Conservation (phyloP, 2,797 vertebrate species). For the Tympanoctomys barrerae region DNA sequence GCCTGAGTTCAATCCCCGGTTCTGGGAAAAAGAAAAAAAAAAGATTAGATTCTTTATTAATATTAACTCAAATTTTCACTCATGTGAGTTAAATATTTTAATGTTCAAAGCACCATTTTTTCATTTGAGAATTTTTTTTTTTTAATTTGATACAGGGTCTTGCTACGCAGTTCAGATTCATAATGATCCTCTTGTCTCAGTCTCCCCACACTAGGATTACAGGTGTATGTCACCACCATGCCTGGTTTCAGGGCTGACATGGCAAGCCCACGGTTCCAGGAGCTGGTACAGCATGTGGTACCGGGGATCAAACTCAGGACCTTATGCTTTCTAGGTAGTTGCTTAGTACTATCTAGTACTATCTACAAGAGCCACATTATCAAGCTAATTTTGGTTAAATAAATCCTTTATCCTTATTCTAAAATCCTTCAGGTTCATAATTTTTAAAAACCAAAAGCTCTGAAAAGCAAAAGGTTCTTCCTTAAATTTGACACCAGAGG, state of each 20-base stretch:
- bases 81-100: not conserved
- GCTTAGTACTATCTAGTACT: not conserved
- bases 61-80: slow-evolving; percentile 23
- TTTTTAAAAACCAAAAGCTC: slow-evolving; percentile 30
- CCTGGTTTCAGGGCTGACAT: no score
- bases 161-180: no score
- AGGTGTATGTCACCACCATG: no score
- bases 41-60: not conserved
- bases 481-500: slow-evolving; percentile 15
- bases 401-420: not conserved
- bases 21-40: no score
- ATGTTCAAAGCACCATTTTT: slow-evolving; percentile 17
- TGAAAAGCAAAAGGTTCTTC: not conserved
- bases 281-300: no score
- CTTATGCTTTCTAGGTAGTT: no score
- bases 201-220: no score
- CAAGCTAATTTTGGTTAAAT: not conserved
- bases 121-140: not conserved
- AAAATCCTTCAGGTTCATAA: not conserved
- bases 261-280: no score
- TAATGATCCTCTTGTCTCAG: no score
- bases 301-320: no score
- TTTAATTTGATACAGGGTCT: no score
- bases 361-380: not conserved
- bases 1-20: no score